A percentile compares a stretch with the other conserved stretches of the same genome.
Conservation (phyloP, 1,140 invertebrate species). For the Drosophila aff. region DNA sequence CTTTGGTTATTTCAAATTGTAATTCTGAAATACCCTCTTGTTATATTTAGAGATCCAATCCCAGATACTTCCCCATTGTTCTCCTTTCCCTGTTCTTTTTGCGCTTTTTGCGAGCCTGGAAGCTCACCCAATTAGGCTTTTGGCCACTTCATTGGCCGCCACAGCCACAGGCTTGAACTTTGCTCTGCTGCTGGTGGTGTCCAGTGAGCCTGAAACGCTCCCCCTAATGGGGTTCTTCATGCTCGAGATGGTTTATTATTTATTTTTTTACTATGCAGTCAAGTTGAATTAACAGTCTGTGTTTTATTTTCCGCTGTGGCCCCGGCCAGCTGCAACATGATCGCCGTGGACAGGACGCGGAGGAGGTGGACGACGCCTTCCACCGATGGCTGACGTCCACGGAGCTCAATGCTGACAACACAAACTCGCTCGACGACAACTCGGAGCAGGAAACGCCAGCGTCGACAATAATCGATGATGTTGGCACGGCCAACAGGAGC, state of each 20-base stretch:
- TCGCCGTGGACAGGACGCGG: conserved; percentile 41
- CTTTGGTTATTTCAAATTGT: no score
- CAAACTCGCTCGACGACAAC: conserved; percentile 64
- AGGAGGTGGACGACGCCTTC: conserved; percentile 79
- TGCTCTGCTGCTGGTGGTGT: conserved; percentile 20
- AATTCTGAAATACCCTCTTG: not conserved
- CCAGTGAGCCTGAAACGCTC: conserved; percentile 50
- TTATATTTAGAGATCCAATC: not conserved
- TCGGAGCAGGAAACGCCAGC: conserved; percentile 69
- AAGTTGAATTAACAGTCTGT: conserved; percentile 55
- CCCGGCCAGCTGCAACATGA: conserved; percentile 42
- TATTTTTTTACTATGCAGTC: conserved; percentile 68
- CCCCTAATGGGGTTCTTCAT: conserved; percentile 61
- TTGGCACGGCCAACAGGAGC: conserved; percentile 55
- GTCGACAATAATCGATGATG: conserved; percentile 81
- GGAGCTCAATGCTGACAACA: conserved; percentile 71
- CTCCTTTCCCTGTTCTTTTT: not conserved
- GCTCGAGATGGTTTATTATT: conserved; percentile 67
- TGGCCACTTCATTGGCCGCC: conserved; percentile 45
- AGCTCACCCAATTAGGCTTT: conserved; percentile 47
- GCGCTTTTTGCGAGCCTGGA: not conserved
- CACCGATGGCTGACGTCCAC: conserved; percentile 83
- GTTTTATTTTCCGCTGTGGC: conserved; percentile 29
- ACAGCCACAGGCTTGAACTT: conserved; percentile 15
- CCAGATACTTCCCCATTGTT: not conserved